A percentile compares a stretch with the other conserved stretches of the same genome.
These are phyloP conservation scores for Natrix natrix DNA, from an alignment of 2,797 vertebrate species.

Conservation along the genomic window DNA sequence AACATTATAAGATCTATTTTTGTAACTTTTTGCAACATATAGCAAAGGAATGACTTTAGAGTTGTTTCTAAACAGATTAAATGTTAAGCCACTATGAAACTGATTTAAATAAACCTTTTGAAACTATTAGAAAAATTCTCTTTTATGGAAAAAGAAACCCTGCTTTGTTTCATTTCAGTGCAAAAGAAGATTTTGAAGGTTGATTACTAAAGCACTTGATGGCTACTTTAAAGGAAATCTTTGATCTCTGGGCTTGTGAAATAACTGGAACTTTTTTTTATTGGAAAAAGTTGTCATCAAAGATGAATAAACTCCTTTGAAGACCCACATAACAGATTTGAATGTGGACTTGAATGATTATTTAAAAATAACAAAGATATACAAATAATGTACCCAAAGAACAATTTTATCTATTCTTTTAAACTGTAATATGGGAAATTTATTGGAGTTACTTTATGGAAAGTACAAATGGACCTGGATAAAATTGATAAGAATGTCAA, in stretches of 20 bases:
- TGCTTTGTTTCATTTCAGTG: neutral
- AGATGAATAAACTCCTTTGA: neutral
- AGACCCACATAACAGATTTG: neutral
- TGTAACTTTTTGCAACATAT: no score
- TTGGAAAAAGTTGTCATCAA: neutral
- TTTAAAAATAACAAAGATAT: neutral
- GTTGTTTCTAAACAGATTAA: neutral
- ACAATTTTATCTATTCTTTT: neutral
- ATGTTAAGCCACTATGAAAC: neutral
- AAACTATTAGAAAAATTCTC: neutral
- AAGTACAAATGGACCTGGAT: neutral
- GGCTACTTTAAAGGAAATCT: neutral
- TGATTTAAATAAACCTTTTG: neutral
- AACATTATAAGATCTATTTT: neutral
- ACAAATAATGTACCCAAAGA: no score
- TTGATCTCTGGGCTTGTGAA: neutral
- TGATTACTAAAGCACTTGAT: neutral
- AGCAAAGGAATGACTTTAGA: neutral
- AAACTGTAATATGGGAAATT: neutral
- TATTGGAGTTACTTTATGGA: neutral
- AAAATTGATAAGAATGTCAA: neutral
- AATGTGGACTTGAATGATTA: neutral
- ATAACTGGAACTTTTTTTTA: neutral
- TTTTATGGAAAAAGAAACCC: neutral
- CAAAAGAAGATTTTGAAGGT: neutral